phyloP scores from a whole-genome alignment of 2,113 vertebrate genomes.

The Mixornis gularis region DNA sequence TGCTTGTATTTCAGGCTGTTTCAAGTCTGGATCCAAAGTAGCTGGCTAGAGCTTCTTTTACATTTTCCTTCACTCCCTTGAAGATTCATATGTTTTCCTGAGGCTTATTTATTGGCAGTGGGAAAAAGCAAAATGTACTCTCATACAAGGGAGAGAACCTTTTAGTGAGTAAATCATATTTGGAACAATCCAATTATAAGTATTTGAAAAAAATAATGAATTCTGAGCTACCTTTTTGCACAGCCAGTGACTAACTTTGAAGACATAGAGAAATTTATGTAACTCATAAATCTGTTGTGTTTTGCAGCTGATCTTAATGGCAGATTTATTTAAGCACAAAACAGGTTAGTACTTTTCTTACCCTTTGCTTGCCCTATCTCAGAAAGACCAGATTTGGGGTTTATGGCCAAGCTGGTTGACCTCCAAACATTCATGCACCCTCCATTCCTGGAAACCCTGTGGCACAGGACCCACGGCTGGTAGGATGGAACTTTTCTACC shows the following conservation, averaged over 20 bases:
- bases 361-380: background rate
- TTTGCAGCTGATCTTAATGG: background rate
- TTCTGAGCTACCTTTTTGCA: conserved; percentile 19
- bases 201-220: conserved; percentile 19
- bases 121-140: background rate
- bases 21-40: background rate
- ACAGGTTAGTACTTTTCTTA: background rate
- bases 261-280: conserved; percentile 6
- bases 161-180: conserved; percentile 23
- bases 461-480: background rate
- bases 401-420: background rate
- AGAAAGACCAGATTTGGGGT: background rate
- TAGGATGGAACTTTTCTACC: background rate
- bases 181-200: conserved; percentile 22
- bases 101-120: background rate
- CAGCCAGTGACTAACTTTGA: background rate
- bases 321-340: conserved; percentile 14
- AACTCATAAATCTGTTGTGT: background rate
- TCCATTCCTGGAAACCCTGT: background rate
- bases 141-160: background rate
- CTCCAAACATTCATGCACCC: background rate
- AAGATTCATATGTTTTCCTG: background rate
- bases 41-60: background rate
- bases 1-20: background rate
- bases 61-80: background rate